Conservation (phyloP, 2,113 vertebrate species). For the Salminus brasiliensis region DNA sequence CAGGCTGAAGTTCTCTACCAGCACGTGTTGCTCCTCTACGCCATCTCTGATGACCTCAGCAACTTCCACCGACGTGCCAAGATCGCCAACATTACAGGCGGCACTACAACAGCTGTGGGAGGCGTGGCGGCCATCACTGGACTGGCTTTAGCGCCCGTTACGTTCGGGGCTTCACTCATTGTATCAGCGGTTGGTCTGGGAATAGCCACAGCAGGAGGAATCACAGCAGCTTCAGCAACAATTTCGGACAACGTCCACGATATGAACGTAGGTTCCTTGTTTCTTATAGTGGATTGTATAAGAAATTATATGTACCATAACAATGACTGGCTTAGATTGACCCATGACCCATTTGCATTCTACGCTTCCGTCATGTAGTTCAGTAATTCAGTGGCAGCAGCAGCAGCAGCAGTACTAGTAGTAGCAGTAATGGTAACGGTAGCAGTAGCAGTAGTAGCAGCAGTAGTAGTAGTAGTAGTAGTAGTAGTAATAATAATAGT, state of each 20-base stretch:
- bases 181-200: constrained; percentile 71
- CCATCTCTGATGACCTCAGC: constrained; percentile 71
- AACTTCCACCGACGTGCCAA: constrained; percentile 73
- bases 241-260: constrained; percentile 73
- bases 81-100: constrained; percentile 72
- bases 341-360: too few species aligned
- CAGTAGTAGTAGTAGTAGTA: too few species aligned
- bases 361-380: too few species aligned
- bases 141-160: constrained; percentile 71
- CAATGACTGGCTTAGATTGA: too few species aligned
- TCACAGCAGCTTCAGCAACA: constrained; percentile 68
- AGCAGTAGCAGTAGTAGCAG: too few species aligned
- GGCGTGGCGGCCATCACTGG: constrained; percentile 72
- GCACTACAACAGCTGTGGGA: constrained; percentile 73
- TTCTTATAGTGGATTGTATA: not conserved
- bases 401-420: too few species aligned
- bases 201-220: constrained; percentile 68
- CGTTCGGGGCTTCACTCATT: constrained; percentile 69
- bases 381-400: too few species aligned
- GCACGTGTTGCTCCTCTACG: constrained; percentile 63
- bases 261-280: constrained; percentile 41
- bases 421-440: too few species aligned
- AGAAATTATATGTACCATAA: too few species aligned
- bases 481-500: too few species aligned
- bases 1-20: constrained; percentile 75